Conservation (phyloP, 1,140 invertebrate species). For the Phocides pigmalion region DNA sequence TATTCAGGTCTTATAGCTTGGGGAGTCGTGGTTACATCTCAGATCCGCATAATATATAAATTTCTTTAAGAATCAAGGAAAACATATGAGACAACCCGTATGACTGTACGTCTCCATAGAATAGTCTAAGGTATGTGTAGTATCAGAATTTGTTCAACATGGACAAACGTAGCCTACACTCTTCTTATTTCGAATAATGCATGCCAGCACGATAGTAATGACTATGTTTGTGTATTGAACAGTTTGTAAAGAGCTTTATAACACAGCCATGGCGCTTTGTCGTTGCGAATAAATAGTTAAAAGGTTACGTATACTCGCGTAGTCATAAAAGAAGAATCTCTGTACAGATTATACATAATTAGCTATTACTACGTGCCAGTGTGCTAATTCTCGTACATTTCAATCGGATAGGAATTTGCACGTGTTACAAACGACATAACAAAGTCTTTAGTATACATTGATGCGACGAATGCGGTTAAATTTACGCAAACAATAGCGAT, state of each 20-base stretch:
- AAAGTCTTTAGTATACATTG: neutral
- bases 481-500: too few relatives aligned
- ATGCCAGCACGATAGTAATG: too few relatives aligned
- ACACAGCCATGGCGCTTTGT: neutral
- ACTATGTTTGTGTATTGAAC: neutral
- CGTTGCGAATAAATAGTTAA: slow-evolving; percentile 20
- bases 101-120: too few relatives aligned
- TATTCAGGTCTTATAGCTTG: too few relatives aligned
- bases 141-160: too few relatives aligned
- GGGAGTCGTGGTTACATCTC: too few relatives aligned
- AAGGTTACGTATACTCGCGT: slow-evolving; percentile 23
- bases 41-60: too few relatives aligned
- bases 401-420: slow-evolving; percentile 50
- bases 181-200: too few relatives aligned
- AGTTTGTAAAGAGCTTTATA: neutral
- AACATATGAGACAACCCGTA: too few relatives aligned
- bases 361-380: slow-evolving; percentile 43
- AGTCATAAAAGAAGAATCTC: slow-evolving; percentile 56
- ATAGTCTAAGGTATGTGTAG: too few relatives aligned
- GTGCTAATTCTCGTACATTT: slow-evolving; percentile 41
- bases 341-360: slow-evolving; percentile 47
- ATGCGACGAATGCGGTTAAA: neutral
- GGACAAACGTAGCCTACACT: too few relatives aligned
- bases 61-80: too few relatives aligned
- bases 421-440: slow-evolving; percentile 41